Percentiles rank a stretch among this genome's conserved stretches.
Evolutionary conservation across 2,797 vertebrate genomes (phyloP).

Genomic region (Rhynchonycteris naso): DNA sequence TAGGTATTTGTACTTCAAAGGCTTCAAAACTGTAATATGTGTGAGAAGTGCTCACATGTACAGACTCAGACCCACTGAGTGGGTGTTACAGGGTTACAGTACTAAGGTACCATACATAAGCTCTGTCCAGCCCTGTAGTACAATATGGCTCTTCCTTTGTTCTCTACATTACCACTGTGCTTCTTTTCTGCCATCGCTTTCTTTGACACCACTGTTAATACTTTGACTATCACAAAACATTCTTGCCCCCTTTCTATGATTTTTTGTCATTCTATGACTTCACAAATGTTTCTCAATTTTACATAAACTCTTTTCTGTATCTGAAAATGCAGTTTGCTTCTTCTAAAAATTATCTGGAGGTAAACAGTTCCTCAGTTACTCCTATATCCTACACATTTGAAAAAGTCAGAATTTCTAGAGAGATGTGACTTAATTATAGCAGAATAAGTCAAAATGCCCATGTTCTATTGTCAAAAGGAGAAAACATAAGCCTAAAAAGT

Average conservation of each 20-base stretch:
- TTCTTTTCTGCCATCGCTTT: not conserved
- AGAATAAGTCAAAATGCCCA: slow-evolving; percentile 52
- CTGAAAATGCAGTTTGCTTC: not conserved
- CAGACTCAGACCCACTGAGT: not conserved
- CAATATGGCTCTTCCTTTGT: not conserved
- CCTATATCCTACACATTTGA: slow-evolving; percentile 21
- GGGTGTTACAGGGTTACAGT: not conserved
- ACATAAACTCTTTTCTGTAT: not conserved
- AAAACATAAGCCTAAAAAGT: slow-evolving; percentile 51
- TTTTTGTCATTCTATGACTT: slow-evolving; percentile 16
- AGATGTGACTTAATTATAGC: slow-evolving; percentile 1
- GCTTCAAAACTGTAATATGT: not conserved
- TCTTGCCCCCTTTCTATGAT: not conserved
- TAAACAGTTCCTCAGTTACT: slow-evolving; percentile 22
- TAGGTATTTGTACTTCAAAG: slow-evolving; percentile 2
- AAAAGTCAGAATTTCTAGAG: slow-evolving; percentile 45
- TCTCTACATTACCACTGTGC: not conserved
- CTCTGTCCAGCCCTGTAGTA: not conserved
- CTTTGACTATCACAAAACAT: not conserved
- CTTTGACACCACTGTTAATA: not conserved
- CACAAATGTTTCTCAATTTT: slow-evolving; percentile 3
- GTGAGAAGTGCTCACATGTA: not conserved
- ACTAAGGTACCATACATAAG: not conserved
- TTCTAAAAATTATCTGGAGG: slow-evolving; percentile 18
- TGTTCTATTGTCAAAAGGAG: slow-evolving; percentile 57